Percentiles rank a stretch among this genome's conserved stretches.
Evolutionary conservation across 2,797 vertebrate species (phyloP).

Genomic region (Silurus lanzhouensis): DNA sequence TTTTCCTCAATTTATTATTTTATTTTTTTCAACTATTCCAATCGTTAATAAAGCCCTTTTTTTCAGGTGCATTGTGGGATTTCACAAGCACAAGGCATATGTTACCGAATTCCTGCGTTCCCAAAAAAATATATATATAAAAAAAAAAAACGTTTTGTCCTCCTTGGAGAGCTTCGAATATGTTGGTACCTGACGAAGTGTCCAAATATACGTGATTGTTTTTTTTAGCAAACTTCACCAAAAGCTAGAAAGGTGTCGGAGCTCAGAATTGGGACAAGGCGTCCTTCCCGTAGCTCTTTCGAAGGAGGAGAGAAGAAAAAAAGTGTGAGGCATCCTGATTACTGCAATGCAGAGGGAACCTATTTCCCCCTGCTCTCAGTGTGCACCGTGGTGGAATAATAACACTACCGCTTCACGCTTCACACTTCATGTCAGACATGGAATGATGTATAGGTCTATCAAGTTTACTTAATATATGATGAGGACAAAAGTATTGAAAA

Average conservation of each 20-base stretch:
- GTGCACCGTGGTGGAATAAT: slow-evolving; percentile 33
- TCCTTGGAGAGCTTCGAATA: too few relatives aligned
- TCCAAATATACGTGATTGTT: background rate
- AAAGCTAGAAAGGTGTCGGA: background rate
- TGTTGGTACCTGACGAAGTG: background rate
- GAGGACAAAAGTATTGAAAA: too few relatives aligned
- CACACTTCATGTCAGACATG: background rate
- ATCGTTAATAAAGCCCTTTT: background rate
- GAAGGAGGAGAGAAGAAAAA: background rate
- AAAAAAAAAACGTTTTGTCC: too few relatives aligned
- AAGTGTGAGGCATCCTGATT: slow-evolving; percentile 9
- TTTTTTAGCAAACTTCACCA: too few relatives aligned
- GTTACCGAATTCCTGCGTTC: background rate
- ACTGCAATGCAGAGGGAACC: slow-evolving; percentile 45
- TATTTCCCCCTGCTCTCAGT: slow-evolving; percentile 15
- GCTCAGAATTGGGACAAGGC: slow-evolving; percentile 17
- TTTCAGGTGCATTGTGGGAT: background rate
- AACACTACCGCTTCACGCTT: background rate
- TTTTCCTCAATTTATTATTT: too few relatives aligned
- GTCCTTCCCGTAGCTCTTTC: background rate
- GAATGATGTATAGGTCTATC: too few relatives aligned
- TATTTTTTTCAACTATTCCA: too few relatives aligned
- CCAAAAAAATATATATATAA: background rate
- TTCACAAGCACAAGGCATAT: background rate
- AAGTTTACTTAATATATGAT: too few relatives aligned